Conservation (phyloP, 1,140 invertebrate genomes). For the Caenorhabditis tropicalis region DNA sequence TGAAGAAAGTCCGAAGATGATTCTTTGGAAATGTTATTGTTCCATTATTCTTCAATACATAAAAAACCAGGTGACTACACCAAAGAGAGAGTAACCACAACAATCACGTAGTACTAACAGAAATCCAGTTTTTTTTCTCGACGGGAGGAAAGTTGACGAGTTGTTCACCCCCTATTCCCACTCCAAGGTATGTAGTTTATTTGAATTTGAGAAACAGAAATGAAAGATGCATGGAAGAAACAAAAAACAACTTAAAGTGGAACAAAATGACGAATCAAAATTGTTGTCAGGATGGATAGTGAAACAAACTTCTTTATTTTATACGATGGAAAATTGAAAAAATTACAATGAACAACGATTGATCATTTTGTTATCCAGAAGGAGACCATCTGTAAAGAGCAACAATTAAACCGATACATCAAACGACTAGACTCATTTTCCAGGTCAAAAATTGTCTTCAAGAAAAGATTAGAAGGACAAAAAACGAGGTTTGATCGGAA, state of each 20-base stretch:
- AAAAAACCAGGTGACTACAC: constrained; percentile 19
- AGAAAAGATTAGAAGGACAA: background rate
- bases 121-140: constrained; percentile 36
- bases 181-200: background rate
- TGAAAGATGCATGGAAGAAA: background rate
- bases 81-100: constrained; percentile 21
- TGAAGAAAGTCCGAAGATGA: constrained; percentile 9
- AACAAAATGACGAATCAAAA: background rate
- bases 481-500: background rate
- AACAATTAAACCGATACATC: background rate
- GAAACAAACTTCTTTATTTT: no score
- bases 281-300: background rate
- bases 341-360: background rate
- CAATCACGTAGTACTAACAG: constrained; percentile 38
- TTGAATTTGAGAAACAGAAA: constrained; percentile 36
- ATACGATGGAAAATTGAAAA: background rate
- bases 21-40: background rate
- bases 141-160: background rate
- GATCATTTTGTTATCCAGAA: background rate
- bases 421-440: no score
- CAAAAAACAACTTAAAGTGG: background rate
- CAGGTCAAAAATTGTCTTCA: no score
- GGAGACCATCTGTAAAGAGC: background rate
- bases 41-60: background rate
- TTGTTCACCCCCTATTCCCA: background rate